Evolutionary conservation across 2,797 vertebrate genomes (phyloP).

Genomic region (Pseudochirops corinnae): DNA sequence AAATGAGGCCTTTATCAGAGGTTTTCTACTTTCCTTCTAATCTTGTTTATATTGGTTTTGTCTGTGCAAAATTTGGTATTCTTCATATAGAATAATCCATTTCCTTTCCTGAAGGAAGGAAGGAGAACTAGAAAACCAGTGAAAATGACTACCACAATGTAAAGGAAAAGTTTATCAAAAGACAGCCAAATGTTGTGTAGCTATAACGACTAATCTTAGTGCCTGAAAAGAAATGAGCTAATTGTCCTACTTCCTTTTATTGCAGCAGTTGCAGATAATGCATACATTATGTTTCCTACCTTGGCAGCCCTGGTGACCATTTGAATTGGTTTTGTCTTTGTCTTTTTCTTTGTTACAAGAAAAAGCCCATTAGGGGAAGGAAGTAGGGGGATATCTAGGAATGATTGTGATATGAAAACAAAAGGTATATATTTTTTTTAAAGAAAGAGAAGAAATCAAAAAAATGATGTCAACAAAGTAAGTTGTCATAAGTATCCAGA

Average conservation of each 20-base stretch:
- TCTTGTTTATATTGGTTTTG: no score
- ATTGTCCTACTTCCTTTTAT: neutral
- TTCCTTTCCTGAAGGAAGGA: neutral
- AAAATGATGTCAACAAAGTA: neutral
- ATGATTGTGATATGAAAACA: no score
- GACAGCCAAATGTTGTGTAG: neutral
- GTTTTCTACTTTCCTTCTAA: no score
- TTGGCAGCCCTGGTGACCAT: neutral
- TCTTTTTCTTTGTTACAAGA: neutral
- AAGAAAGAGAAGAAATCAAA: neutral
- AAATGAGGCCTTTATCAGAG: no score
- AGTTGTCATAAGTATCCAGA: neutral
- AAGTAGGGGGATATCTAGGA: neutral
- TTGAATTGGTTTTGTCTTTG: neutral
- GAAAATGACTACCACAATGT: neutral
- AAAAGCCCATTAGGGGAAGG: neutral
- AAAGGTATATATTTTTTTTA: neutral
- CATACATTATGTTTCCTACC: neutral
- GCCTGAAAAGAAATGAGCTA: neutral
- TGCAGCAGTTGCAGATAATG: neutral
- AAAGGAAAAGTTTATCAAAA: neutral
- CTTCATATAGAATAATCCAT: neutral
- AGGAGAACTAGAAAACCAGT: neutral
- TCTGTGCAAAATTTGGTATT: no score
- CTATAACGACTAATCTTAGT: neutral